Base-by-base conservation (phyloP, 1,140 invertebrate species). In the Nephotettix cincticeps region DNA sequence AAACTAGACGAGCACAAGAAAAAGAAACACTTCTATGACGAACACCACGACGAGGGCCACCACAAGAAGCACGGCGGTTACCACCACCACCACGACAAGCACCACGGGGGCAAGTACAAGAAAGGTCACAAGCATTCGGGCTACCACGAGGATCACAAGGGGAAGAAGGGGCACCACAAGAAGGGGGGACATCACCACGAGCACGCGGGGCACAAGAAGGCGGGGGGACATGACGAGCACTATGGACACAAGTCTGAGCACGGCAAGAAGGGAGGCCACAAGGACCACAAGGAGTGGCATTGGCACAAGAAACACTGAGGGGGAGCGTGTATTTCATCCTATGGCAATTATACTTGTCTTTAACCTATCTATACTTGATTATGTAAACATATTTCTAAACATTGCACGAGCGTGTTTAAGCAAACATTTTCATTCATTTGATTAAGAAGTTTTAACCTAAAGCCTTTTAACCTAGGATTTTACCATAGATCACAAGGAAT, bases 91-190 rank as follows among this genome's bases (percentile, higher is more conserved):
- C 87, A 87, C 74, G 83, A 85, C 9, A 83, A 84, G 75, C 86
- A 92, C 73, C 87, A 91, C 71, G 90, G 90, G 17, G 89, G 89
- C 4, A 87, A 90, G 75, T 89, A 91, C 81, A 91, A 92, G 82
- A 89, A 89, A 1, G 88, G 88, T 1, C 88, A 90, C 72, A 87
- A 91, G 70, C 85, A 91, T 54, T 83, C 85, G 9, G 89, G 87
- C 21, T 85, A 90, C 74, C 84, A 88, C 67, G 83, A 88, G 56
- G 84, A 84, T 36, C 84, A 88, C 68, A 83, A 87, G 69, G 86
- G 85, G n/a, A 85, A 87, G 71, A 85, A 88, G 66, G 86, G 85
- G 1, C 84, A 86, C 70, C 85, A 88, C 75, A 83, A 86, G 56
- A 86, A 89, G 63, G 87, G 87, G 47, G 80, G 81, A 47, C 84